Evolutionary conservation across 2,113 vertebrate species (phyloP).

Genomic region (Rhea pennata): DNA sequence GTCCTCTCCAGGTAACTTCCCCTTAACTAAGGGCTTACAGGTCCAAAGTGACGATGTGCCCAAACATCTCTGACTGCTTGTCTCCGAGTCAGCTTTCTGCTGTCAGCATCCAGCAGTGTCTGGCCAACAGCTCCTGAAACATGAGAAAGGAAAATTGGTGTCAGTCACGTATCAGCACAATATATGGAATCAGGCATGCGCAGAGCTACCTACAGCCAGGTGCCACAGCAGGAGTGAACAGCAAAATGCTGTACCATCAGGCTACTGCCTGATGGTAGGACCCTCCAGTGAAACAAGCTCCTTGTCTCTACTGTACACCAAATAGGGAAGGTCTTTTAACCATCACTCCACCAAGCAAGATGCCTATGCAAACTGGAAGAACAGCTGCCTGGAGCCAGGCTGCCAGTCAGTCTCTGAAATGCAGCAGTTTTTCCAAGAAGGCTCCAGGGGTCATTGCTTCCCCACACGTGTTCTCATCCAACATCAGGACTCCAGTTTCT

Average conservation of each 20-base stretch:
- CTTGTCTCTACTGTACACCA: not conserved
- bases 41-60: slow-evolving; percentile 54
- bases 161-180: slow-evolving; percentile 59
- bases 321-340: not conserved
- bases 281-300: not conserved
- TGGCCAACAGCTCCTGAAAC: slow-evolving; percentile 77
- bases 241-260: not conserved
- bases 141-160: slow-evolving; percentile 72
- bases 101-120: slow-evolving; percentile 70
- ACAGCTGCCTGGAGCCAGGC: not conserved
- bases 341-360: not conserved
- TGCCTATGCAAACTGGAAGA: not conserved
- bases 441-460: not conserved
- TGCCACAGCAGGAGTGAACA: not conserved
- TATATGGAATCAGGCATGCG: slow-evolving; percentile 12
- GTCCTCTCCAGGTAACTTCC: slow-evolving; percentile 10
- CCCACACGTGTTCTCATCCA: not conserved
- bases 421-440: not conserved
- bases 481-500: not conserved
- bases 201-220: not conserved
- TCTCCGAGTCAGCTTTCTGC: slow-evolving; percentile 48
- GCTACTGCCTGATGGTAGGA: not conserved
- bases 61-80: slow-evolving; percentile 57
- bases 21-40: slow-evolving; percentile 54
- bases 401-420: not conserved